Percentiles rank a stretch among this genome's conserved stretches.
These are phyloP conservation scores for Styela clava DNA, from an alignment of 23 tunicate genomes.

Conservation along the genomic window DNA sequence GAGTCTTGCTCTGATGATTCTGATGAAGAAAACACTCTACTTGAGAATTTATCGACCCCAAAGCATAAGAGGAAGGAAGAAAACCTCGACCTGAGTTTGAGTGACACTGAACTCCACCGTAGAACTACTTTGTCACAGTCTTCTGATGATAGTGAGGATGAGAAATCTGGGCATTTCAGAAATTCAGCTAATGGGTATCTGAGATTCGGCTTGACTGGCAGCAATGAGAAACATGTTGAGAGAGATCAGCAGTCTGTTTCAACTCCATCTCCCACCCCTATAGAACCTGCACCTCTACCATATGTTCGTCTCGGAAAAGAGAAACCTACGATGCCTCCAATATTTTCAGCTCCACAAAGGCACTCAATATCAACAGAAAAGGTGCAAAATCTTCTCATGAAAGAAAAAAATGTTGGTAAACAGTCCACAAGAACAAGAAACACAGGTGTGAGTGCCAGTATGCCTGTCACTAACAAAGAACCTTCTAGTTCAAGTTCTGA, in stretches of 20 bases:
- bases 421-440: not conserved
- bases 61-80: not conserved
- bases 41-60: not conserved
- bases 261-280: not conserved
- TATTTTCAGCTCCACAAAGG: not conserved
- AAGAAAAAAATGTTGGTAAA: slow-evolving; percentile 10
- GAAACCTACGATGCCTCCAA: not conserved
- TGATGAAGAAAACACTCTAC: not conserved
- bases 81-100: not conserved
- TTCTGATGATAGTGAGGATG: not conserved
- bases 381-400: slow-evolving; percentile 26
- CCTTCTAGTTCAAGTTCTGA: not conserved
- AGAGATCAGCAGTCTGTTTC: not conserved
- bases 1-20: not conserved
- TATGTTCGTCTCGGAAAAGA: slow-evolving; percentile 21
- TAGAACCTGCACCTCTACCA: slow-evolving; percentile 30
- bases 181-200: too few species aligned
- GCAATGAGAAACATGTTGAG: too few species aligned
- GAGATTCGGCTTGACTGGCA: too few species aligned
- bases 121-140: not conserved
- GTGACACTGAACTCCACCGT: not conserved
- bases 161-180: too few species aligned
- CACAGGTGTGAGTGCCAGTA: slow-evolving; percentile 5
- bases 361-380: slow-evolving; percentile 30
- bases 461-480: not conserved